Evolutionary conservation across 2,797 vertebrate species (phyloP).

Genomic region (Neoniphon sammara): DNA sequence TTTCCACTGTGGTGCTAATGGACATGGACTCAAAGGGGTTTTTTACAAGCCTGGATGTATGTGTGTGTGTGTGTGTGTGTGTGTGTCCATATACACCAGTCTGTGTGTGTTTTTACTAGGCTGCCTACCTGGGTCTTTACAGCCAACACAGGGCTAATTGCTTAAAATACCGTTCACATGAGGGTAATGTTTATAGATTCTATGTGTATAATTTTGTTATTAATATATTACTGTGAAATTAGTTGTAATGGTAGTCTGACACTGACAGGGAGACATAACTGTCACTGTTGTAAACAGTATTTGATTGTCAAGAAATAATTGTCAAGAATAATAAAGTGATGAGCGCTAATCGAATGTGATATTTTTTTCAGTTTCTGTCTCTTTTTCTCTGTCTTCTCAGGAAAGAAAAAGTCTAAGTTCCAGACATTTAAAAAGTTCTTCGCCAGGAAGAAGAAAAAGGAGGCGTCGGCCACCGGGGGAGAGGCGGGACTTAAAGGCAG

Average conservation of each 20-base stretch:
- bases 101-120: conserved; percentile 48
- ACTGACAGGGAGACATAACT: neutral
- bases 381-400: conserved; percentile 68
- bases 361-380: neutral
- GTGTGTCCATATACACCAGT: conserved; percentile 4
- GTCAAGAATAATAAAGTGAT: too few species aligned
- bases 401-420: conserved; percentile 95
- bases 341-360: neutral
- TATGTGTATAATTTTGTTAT: conserved; percentile 43
- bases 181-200: conserved; percentile 45
- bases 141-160: conserved; percentile 47
- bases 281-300: neutral
- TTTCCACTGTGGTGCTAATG: conserved; percentile 67
- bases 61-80: conserved; percentile 32
- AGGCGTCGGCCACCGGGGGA: conserved; percentile 58
- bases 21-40: conserved; percentile 30
- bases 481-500: conserved; percentile 82
- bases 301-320: neutral
- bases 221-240: conserved; percentile 9
- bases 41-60: conserved; percentile 47
- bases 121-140: conserved; percentile 48
- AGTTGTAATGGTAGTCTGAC: neutral
- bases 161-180: conserved; percentile 38
- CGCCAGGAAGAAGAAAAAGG: conserved; percentile 92
- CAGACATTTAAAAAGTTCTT: conserved; percentile 93